Evolutionary conservation across 2,888 invertebrate species (phyloP), one percentile per base, ranked within the genome.

Genomic region (Orthosia incerta): DNA sequence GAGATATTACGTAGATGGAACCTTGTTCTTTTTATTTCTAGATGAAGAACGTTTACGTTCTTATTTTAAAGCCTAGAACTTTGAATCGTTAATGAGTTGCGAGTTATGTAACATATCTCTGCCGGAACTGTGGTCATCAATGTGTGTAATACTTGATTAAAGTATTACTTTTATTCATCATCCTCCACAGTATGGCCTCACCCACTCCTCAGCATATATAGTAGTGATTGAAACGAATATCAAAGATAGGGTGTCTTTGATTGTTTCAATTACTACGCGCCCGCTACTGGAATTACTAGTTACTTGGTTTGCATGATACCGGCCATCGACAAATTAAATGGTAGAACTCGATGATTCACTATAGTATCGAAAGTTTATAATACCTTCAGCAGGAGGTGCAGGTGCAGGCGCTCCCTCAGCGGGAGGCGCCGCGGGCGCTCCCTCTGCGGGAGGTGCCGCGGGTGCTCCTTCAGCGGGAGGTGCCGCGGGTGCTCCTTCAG

Each of bases 341-440:
- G 13, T 4, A 55, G 55, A 23, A 39, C 9, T 39, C 39, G 39
- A 39, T 39, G 7, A 39, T 7, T 39, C 39, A 39, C 16, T 0
- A 20, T 26, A 12, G 16, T 39, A 7, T 31, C 7, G 7, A 31
- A 31, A 31, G 31, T 3, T 26, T 26, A 26, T 3, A 26, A 3
- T 31, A 31, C 26, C 93, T 83, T 93, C 93, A 0, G 91, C 88
- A 0, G 91, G 90, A 5, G 95, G 64, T 0, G 84, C 81, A n/a
- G n/a, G n/a, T n/a, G n/a, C n/a, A n/a, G n/a, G n/a, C n/a, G n/a
- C n/a, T n/a, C 26, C 93, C 83, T 93, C 93, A 0, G 91, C 88
- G 0, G 91, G 90, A 5, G 95, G 64, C 0, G 84, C 81, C n/a
- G n/a, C 26, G 4, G 15, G 60, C 9, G 67, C 68, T 7, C 72